Evolutionary conservation across 2,797 vertebrate genomes (phyloP).

Genomic region (Danio jaintianensis): DNA sequence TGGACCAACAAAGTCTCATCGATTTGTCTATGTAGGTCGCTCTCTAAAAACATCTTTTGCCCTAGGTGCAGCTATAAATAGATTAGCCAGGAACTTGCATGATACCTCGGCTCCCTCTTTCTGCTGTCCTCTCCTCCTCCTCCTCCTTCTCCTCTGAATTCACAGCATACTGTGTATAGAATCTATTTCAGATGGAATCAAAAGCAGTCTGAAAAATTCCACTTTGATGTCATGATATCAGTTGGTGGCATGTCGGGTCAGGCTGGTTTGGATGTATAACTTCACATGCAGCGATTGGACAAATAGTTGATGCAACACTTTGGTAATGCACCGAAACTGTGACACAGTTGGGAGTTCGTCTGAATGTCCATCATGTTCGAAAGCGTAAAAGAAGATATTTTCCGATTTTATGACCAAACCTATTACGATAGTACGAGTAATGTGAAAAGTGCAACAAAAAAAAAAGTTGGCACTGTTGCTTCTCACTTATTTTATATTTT

Average conservation of each 20-base stretch:
- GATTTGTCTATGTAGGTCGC: conserved; percentile 81
- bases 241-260: conserved; percentile 34
- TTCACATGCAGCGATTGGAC: conserved; percentile 15
- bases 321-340: conserved; percentile 7
- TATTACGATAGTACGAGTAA: background rate
- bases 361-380: conserved; percentile 5
- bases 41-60: conserved; percentile 78
- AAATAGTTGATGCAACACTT: conserved; percentile 41
- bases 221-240: conserved; percentile 27
- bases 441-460: background rate
- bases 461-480: background rate
- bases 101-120: conserved; percentile 70
- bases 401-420: background rate
- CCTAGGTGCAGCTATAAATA: conserved; percentile 82
- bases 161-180: conserved; percentile 63
- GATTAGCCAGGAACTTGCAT: conserved; percentile 73
- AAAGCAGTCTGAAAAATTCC: background rate
- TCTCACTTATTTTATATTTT: background rate
- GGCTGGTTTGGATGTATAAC: background rate
- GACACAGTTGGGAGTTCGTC: background rate
- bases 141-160: conserved; percentile 64
- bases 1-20: conserved; percentile 66
- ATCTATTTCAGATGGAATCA: conserved; percentile 51
- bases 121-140: conserved; percentile 44
- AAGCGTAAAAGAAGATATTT: background rate